A percentile compares a stretch with the other conserved stretches of the same genome.
These are phyloP conservation scores for Drosophila subobscura DNA, from an alignment of 1,140 invertebrate species.

Conservation along the genomic window DNA sequence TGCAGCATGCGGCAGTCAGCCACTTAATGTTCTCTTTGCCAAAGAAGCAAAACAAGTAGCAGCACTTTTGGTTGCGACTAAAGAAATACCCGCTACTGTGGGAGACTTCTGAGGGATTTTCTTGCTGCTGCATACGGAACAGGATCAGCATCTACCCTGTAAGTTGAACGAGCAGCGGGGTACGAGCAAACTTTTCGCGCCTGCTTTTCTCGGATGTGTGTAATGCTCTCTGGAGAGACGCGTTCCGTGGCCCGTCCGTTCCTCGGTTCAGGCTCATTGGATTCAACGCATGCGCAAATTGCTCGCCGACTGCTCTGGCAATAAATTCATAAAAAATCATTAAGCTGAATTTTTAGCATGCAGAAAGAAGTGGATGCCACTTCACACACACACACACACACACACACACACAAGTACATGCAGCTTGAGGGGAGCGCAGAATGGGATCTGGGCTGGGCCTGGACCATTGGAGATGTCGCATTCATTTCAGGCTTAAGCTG, in stretches of 20 bases:
- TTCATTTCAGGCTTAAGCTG: conserved; percentile 74
- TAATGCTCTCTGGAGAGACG: conserved; percentile 25
- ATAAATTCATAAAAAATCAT: conserved; percentile 82
- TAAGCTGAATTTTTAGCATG: conserved; percentile 67
- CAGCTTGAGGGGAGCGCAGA: conserved; percentile 14
- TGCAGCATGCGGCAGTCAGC: conserved; percentile 67
- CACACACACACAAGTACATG: conserved; percentile 20
- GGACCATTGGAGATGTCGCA: conserved; percentile 54
- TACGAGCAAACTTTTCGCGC: conserved; percentile 25
- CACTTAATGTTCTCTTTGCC: conserved; percentile 72
- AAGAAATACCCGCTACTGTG: no score
- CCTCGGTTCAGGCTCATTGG: conserved; percentile 67
- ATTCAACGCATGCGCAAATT: conserved; percentile 78
- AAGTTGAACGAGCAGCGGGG: no score
- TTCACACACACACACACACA: conserved; percentile 36
- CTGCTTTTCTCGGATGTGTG: conserved; percentile 27
- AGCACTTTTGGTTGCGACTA: conserved; percentile 18
- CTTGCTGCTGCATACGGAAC: no score
- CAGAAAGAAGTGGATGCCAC: conserved; percentile 42
- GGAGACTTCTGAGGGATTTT: no score
- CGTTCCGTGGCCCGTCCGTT: conserved; percentile 14
- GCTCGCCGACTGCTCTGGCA: conserved; percentile 68
- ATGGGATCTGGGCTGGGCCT: conserved; percentile 28
- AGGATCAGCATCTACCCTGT: no score
- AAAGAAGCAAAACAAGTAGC: conserved; percentile 37